These are phyloP conservation scores for Protobothrops flavoviridis DNA, from an alignment of 2,113 vertebrate species.

Conservation along the genomic window DNA sequence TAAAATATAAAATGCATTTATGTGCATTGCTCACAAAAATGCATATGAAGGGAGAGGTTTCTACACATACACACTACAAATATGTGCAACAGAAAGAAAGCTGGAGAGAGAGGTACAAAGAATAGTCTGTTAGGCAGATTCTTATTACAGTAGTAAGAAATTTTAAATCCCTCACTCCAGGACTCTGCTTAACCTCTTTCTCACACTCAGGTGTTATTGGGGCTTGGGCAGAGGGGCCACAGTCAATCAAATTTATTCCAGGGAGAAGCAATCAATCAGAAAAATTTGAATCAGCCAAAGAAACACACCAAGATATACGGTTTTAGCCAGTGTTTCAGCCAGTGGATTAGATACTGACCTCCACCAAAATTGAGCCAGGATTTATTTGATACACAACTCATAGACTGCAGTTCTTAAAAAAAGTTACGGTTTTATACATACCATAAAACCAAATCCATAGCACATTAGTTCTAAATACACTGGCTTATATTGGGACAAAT, in stretches of 20 bases:
- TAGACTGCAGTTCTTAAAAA: not conserved
- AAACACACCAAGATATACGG: not conserved
- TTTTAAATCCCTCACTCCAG: not conserved
- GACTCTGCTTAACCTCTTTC: not conserved
- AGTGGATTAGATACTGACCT: not conserved
- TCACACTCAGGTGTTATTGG: not conserved
- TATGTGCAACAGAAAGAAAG: not conserved
- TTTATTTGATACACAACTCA: not conserved
- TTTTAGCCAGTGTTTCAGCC: not conserved
- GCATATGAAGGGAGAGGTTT: not conserved
- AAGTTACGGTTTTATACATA: not conserved
- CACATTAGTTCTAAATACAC: not conserved
- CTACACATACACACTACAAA: not conserved
- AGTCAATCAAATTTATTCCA: not conserved
- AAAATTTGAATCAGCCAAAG: not conserved
- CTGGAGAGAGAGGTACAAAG: not conserved
- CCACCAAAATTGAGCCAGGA: not conserved
- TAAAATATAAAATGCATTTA: not conserved
- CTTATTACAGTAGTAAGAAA: not conserved
- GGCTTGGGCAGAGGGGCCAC: not conserved
- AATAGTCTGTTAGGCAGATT: not conserved
- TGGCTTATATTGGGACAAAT: not conserved
- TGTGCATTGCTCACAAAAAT: not conserved
- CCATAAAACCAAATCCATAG: not conserved
- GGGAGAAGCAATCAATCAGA: not conserved